Base-by-base conservation (phyloP, 2,797 vertebrate genomes). In the Anabacerthia variegaticeps region DNA sequence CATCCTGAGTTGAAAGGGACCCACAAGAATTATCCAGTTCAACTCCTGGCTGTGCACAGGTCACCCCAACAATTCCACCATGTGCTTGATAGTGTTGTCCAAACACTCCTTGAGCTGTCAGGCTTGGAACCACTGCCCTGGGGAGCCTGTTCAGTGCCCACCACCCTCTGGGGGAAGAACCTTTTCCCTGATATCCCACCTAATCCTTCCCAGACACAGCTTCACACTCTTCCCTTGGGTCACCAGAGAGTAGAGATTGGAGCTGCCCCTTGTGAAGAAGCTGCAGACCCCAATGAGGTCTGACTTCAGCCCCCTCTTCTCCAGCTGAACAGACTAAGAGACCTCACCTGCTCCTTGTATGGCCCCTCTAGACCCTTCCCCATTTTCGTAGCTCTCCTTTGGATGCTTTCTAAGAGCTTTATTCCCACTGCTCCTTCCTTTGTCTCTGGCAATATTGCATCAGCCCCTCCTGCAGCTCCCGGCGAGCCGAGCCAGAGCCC, bases 391-490 rank as follows among this genome's bases (percentile, higher is more conserved):
- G 63, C 66, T 48, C 80, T 46, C n/a, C 79, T 39, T 27, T 32
- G 59, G 22, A 36, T 66, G 66, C 52, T 73, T 66, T 66, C 46
- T 85, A 32, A 27, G 5, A 41, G 39, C 34, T 85, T 54, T 18
- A 79, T 61, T 73, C 41, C 67, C 85, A 8, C 34, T 5, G 44
- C 85, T 89, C 36, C 36, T 1, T 62, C 51, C 71, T 84, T 63
- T 63, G 79, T 92, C 92, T 62, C 62, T 4, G 59, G 88, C 82
- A 89, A 17, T 52, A 39, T 56, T 88, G 87, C 94, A 93, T 78
- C 91, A 94, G 91, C 77, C 55, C 23, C 54, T 88, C 32, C 54
- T 3, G 87, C 71, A 71, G 83, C 85, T 6, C 78, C n/a, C 1
- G 0, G 89, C 4, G 4, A 71, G 84, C 44, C 0, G 3, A 95